Conservation (phyloP, 2,888 invertebrate species). For the Amiota communis region DNA sequence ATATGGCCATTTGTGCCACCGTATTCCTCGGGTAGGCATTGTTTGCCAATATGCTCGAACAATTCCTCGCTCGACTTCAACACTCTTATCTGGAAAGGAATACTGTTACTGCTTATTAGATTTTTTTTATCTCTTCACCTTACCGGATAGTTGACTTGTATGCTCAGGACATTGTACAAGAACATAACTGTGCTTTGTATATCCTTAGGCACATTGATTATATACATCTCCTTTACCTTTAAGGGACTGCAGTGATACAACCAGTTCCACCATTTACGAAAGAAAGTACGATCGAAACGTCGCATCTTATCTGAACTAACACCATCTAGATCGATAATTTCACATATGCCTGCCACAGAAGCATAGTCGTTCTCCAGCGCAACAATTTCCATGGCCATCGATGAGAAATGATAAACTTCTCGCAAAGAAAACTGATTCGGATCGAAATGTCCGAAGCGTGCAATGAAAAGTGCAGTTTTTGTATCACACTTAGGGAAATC, state of each 20-base stretch:
- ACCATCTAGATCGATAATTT: conserved; percentile 60
- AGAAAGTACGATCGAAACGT: conserved; percentile 55
- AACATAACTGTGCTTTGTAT: conserved; percentile 55
- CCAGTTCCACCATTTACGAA: conserved; percentile 63
- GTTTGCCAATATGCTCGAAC: conserved; percentile 59
- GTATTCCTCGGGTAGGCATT: conserved; percentile 64
- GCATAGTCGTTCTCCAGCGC: conserved; percentile 66
- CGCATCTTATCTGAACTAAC: conserved; percentile 55
- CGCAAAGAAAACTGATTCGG: conserved; percentile 56
- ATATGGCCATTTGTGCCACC: conserved; percentile 65
- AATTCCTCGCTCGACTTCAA: conserved; percentile 57
- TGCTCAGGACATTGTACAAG: conserved; percentile 53
- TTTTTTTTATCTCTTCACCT: background rate
- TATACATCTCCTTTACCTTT: conserved; percentile 56
- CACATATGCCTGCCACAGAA: conserved; percentile 61
- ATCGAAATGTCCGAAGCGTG: conserved; percentile 62
- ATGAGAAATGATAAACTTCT: conserved; percentile 60
- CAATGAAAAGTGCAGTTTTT: conserved; percentile 59
- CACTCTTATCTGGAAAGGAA: conserved; percentile 50
- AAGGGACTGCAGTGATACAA: conserved; percentile 60
- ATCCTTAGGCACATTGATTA: conserved; percentile 64
- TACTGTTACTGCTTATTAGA: background rate
- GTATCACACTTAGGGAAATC: conserved; percentile 61
- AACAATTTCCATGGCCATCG: conserved; percentile 64
- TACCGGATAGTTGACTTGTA: conserved; percentile 57